Evolutionary conservation across 1,140 invertebrate genomes (phyloP).

Genomic region (Ladona fulva): DNA sequence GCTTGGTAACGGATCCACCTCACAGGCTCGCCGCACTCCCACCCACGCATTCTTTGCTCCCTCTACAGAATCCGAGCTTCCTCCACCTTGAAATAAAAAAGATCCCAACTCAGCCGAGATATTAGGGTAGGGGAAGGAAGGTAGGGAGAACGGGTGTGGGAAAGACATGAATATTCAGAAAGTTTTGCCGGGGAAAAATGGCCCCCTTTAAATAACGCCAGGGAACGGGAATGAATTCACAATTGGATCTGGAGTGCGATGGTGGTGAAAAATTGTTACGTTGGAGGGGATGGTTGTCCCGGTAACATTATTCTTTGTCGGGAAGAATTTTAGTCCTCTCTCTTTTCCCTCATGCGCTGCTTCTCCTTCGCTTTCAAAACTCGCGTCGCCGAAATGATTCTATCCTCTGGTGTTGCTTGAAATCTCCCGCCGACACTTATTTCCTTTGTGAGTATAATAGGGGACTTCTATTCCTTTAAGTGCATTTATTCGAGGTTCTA

Average conservation of each 20-base stretch:
- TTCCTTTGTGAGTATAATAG: no score
- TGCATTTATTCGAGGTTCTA: no score
- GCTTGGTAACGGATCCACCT: not conserved
- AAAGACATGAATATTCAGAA: constrained; percentile 1
- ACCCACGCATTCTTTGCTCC: not conserved
- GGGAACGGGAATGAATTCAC: not conserved
- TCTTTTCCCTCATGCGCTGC: not conserved
- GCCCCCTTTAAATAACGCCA: not conserved
- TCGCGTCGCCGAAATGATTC: no score
- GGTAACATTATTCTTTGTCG: not conserved
- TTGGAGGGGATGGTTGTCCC: not conserved
- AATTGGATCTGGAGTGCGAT: constrained; percentile 5
- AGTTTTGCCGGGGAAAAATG: constrained; percentile 8
- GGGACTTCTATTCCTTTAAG: no score
- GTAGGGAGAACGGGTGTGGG: not conserved
- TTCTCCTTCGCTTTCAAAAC: no score
- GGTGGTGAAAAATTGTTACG: constrained; percentile 1
- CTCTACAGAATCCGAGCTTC: not conserved
- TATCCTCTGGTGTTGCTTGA: no score
- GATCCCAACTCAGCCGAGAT: not conserved
- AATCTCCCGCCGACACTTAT: no score
- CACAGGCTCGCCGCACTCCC: not conserved
- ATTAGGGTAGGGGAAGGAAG: not conserved
- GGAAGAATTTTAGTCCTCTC: not conserved
- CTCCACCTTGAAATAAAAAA: not conserved